Percentiles rank a stretch among this genome's conserved stretches.
Evolutionary conservation across 2,888 invertebrate genomes (phyloP).

Genomic region (Craniophora ligustri): DNA sequence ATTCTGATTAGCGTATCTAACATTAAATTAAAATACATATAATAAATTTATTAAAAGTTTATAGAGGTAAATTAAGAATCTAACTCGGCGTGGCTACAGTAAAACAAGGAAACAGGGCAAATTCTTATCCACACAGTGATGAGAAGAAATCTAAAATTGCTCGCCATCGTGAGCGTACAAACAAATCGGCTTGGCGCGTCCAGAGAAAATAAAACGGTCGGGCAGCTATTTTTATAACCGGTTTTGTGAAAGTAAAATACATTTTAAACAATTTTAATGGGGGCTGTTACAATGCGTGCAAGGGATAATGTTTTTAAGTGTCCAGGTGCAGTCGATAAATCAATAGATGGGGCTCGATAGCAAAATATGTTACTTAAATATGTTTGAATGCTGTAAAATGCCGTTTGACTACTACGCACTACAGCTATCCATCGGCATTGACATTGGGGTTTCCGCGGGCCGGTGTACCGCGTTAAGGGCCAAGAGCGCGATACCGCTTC

Average conservation of each 20-base stretch:
- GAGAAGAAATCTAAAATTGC: conserved; percentile 50
- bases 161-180: conserved; percentile 46
- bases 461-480: conserved; percentile 64
- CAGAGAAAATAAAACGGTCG: conserved; percentile 64
- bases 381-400: conserved; percentile 1
- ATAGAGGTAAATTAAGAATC: neutral
- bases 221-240: conserved; percentile 67
- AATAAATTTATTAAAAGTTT: too few relatives aligned
- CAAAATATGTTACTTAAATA: conserved; percentile 43
- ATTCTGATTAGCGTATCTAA: too few relatives aligned
- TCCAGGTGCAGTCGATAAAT: conserved; percentile 69
- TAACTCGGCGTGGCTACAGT: conserved; percentile 35
- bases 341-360: conserved; percentile 72
- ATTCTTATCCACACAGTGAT: conserved; percentile 22
- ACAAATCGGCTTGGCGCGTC: conserved; percentile 53
- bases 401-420: conserved; percentile 34
- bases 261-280: conserved; percentile 21
- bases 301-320: conserved; percentile 50
- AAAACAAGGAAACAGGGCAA: conserved; percentile 38
- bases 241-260: conserved; percentile 61
- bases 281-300: conserved; percentile 39
- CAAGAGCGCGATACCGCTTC: conserved; percentile 76
- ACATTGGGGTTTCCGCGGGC: conserved; percentile 75
- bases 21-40: too few relatives aligned
- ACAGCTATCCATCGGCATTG: conserved; percentile 77